Percentiles rank a stretch among this genome's conserved stretches.
Evolutionary conservation across 2,113 vertebrate genomes (phyloP).

Genomic region (Elephantulus edwardii): DNA sequence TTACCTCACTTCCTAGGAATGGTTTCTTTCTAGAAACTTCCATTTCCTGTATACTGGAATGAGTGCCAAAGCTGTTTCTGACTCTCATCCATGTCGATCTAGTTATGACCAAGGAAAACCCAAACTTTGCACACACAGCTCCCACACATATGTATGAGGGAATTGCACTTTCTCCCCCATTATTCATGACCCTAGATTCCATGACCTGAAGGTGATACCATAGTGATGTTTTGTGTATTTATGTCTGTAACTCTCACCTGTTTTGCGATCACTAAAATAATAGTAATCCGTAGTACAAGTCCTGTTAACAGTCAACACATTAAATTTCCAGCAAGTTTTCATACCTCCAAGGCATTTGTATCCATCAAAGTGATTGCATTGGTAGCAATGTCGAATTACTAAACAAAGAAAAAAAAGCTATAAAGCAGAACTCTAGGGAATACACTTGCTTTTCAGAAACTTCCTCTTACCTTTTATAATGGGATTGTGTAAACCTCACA

Average conservation of each 20-base stretch:
- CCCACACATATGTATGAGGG: background rate
- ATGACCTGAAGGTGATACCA: background rate
- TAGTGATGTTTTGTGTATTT: background rate
- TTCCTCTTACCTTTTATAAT: background rate
- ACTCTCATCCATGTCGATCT: background rate
- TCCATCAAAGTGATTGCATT: background rate
- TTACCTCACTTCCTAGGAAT: background rate
- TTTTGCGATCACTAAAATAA: accelerated
- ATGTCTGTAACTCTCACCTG: background rate
- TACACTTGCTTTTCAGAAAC: background rate
- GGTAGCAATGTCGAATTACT: background rate
- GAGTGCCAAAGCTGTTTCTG: background rate
- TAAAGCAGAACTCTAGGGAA: background rate
- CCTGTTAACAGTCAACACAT: accelerated
- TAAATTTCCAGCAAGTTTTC: slow-evolving; percentile 45
- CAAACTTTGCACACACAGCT: background rate
- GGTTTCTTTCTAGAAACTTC: background rate
- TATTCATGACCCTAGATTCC: background rate
- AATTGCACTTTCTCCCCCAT: background rate
- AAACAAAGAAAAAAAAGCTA: background rate
- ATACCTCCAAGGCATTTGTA: accelerated
- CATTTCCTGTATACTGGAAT: background rate
- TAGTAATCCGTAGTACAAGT: slow-evolving; percentile 42
- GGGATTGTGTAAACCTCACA: background rate
- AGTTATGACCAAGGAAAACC: background rate